A percentile compares a stretch with the other conserved stretches of the same genome.
Conservation (phyloP, 2,113 vertebrate genomes). For the Anolis carolinensis region DNA sequence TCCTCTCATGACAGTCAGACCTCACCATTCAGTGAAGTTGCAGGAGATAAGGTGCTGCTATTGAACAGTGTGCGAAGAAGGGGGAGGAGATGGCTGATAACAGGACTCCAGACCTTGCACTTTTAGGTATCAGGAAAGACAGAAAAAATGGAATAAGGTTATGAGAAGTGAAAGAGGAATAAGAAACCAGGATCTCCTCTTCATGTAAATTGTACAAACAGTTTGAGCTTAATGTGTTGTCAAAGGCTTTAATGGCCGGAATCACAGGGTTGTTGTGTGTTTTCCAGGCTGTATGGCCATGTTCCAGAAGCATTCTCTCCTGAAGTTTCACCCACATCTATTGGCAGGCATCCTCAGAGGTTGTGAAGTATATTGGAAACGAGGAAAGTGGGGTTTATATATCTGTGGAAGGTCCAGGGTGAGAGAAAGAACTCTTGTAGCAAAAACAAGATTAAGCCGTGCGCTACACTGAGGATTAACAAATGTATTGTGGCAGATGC, state of each 20-base stretch:
- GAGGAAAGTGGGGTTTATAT: too few species aligned
- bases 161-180: neutral
- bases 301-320: too few species aligned
- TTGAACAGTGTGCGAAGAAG: neutral
- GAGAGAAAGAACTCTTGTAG: neutral
- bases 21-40: neutral
- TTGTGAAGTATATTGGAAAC: too few species aligned
- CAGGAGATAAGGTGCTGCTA: conserved; percentile 2
- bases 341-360: too few species aligned
- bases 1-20: conserved; percentile 8
- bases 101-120: neutral
- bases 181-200: neutral
- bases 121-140: neutral
- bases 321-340: too few species aligned
- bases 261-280: too few species aligned
- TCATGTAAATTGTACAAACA: too few species aligned
- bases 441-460: neutral
- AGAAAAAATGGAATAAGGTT: neutral
- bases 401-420: too few species aligned
- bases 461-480: neutral
- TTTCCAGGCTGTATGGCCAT: too few species aligned
- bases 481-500: neutral
- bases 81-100: neutral
- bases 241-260: too few species aligned
- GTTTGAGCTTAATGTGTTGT: too few species aligned